A percentile compares a stretch with the other conserved stretches of the same genome.
phyloP scores from a whole-genome alignment of 1,140 invertebrate genomes.

The Euwallacea similis region DNA sequence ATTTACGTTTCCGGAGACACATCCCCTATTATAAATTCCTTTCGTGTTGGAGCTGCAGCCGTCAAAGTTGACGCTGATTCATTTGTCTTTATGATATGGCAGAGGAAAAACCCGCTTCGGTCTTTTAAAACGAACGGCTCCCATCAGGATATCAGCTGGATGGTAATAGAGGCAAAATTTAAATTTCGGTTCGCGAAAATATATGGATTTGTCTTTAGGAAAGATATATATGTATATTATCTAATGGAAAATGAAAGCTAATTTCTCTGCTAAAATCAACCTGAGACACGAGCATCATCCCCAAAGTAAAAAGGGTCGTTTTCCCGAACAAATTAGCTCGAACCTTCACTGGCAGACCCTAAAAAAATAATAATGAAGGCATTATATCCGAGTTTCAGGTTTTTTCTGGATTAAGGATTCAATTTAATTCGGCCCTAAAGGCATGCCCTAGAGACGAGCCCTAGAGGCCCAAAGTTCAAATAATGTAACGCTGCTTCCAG shows the following conservation, averaged over 20 bases:
- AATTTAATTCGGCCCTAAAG: constrained; percentile 8
- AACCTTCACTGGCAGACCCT: constrained; percentile 8
- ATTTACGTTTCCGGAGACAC: constrained; percentile 19
- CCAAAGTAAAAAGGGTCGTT: too few relatives aligned
- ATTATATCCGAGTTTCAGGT: constrained; percentile 8
- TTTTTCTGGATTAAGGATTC: constrained; percentile 12
- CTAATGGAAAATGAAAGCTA: too few relatives aligned
- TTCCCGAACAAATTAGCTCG: constrained; percentile 1
- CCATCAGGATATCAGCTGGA: too few relatives aligned
- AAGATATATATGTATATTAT: too few relatives aligned
- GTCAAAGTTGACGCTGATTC: constrained; percentile 23
- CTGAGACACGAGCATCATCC: background rate
- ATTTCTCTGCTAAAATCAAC: too few relatives aligned
- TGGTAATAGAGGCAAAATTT: too few relatives aligned
- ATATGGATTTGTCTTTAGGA: too few relatives aligned
- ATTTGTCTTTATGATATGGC: constrained; percentile 24
- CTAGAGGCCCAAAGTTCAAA: too few relatives aligned
- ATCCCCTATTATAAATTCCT: constrained; percentile 15
- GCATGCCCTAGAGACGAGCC: background rate
- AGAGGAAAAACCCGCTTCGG: constrained; percentile 17
- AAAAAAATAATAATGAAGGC: constrained; percentile 14
- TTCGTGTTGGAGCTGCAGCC: constrained; percentile 14
- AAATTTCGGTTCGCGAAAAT: too few relatives aligned
- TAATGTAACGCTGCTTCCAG: too few relatives aligned
- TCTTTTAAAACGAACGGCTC: constrained; percentile 13